Evolutionary conservation across 35 echinoderm and acorn worm genomes (phyloP), one percentile per base, ranked within the genome.

Genomic region (Apostichopus japonicus): DNA sequence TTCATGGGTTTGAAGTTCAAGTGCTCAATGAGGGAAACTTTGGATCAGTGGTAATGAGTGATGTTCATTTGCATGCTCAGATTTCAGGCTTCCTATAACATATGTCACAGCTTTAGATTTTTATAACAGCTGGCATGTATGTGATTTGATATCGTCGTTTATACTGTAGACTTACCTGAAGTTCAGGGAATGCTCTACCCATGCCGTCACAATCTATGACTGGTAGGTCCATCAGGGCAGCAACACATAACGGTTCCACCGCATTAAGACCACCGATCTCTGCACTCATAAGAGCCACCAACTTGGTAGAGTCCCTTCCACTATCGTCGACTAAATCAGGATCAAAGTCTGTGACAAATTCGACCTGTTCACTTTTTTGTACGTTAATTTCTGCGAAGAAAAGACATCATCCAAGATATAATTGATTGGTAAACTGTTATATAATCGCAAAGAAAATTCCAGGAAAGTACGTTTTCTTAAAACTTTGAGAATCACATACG

Each of bases 261-360:
- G 90, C 90, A 87, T 98, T 98, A n/a, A 94, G 65, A 17, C 96
- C 96, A 33, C 96, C 96, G 14, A 98, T 96, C 80, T 98, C 96
- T 22, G 90, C 90, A 79, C 92, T 84, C 93, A 98, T 87, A 17
- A 98, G 6, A 15, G 94, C 96, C 8, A 93, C 92, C 14, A 95
- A 63, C 53, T 73, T 94, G 58, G 19, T 53, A 14, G 15, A 25
- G 27, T 13, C 19, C 16, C 6, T 21, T 19, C 23, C 24, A 55
- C 23, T 25, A 53, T 53, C 27, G 19, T 72, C 58, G 25, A 93
- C 4, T 3, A 17, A 54, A 4, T 56, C 55, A 59, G 80, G 62
- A n/a, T 90, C 72, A 79, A 89, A 93, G 53, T 93, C 87, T 11
- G 80, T 92, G 61, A 95, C 63, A 25, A 83, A 93, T 23, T 91